Conservation (phyloP, 2,888 invertebrate genomes). For the Oscheius sp. region DNA sequence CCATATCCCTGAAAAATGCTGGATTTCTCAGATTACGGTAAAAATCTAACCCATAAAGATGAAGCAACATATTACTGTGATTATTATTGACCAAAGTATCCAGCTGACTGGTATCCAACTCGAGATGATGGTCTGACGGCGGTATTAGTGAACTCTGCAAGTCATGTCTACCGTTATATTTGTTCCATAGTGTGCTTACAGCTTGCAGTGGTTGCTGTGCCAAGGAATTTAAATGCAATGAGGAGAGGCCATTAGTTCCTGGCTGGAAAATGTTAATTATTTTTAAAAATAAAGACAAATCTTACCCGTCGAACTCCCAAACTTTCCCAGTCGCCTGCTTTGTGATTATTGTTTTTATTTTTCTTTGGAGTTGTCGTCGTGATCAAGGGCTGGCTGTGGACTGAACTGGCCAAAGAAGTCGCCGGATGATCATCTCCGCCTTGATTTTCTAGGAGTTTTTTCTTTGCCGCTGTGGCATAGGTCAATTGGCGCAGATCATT, state of each 20-base stretch:
- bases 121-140: constrained; percentile 58
- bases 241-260: constrained; percentile 9
- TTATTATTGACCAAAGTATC: constrained; percentile 58
- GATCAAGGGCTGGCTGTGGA: constrained; percentile 52
- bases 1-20: constrained; percentile 40
- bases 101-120: constrained; percentile 59
- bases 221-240: constrained; percentile 15
- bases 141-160: constrained; percentile 53
- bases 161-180: not conserved
- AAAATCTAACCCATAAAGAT: constrained; percentile 51
- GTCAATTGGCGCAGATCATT: constrained; percentile 68
- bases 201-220: constrained; percentile 55
- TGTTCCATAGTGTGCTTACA: constrained; percentile 23
- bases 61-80: constrained; percentile 56
- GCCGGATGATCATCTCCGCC: constrained; percentile 35
- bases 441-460: constrained; percentile 48
- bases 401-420: constrained; percentile 40
- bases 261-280: not conserved
- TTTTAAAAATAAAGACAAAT: not conserved
- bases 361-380: constrained; percentile 58
- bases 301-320: not conserved
- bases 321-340: not conserved
- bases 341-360: constrained; percentile 38
- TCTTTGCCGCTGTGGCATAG: constrained; percentile 71
- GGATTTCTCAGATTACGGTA: not conserved